A percentile compares a stretch with the other conserved stretches of the same genome.
Evolutionary conservation across 2,797 vertebrate species (phyloP).

Genomic region (Esox lucius): DNA sequence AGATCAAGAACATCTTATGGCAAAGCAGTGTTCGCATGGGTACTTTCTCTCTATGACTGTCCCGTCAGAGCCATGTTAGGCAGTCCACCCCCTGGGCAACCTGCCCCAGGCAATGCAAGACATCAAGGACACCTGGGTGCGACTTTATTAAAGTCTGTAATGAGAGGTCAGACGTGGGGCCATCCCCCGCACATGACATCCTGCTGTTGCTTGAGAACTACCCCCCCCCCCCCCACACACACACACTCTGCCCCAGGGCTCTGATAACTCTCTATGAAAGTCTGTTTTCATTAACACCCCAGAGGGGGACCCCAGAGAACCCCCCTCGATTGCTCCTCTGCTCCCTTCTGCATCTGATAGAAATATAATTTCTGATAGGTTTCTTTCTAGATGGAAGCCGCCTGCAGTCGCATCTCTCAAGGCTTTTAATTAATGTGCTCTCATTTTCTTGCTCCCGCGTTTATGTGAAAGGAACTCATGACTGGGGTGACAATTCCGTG

Average conservation of each 20-base stretch:
- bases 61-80: no score
- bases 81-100: slow-evolving; percentile 53
- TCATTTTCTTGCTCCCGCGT: slow-evolving; percentile 58
- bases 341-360: slow-evolving; percentile 75
- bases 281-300: slow-evolving; percentile 81
- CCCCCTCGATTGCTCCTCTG: slow-evolving; percentile 58
- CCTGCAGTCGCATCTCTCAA: slow-evolving; percentile 59
- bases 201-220: slow-evolving; percentile 69
- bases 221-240: slow-evolving; percentile 54
- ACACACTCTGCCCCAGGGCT: slow-evolving; percentile 48
- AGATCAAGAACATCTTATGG: slow-evolving; percentile 39
- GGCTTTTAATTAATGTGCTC: slow-evolving; percentile 78
- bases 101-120: slow-evolving; percentile 74
- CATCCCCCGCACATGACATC: slow-evolving; percentile 77
- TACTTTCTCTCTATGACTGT: no score
- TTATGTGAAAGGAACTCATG: slow-evolving; percentile 65
- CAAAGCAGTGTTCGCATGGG: no score
- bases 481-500: slow-evolving; percentile 54
- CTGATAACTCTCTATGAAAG: slow-evolving; percentile 77
- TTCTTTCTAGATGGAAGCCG: slow-evolving; percentile 72
- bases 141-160: slow-evolving; percentile 87
- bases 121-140: slow-evolving; percentile 83
- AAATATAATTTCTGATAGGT: slow-evolving; percentile 79
- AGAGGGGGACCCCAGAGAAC: slow-evolving; percentile 47
- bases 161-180: slow-evolving; percentile 79